Percentiles rank a stretch among this genome's conserved stretches.
Evolutionary conservation across 1,140 invertebrate species (phyloP).

Genomic region (Palaemon carinicauda): DNA sequence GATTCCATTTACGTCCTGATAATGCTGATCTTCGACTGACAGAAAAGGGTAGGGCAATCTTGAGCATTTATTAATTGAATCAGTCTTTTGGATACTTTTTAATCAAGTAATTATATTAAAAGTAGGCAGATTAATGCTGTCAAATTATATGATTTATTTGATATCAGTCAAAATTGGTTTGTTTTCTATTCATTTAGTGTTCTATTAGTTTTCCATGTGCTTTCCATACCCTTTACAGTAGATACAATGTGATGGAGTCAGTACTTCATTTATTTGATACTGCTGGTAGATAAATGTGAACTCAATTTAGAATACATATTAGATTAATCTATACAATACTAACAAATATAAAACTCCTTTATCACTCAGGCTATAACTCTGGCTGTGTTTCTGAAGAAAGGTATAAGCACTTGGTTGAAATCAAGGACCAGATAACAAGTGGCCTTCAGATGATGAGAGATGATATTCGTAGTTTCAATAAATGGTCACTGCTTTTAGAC

Average conservation of each 20-base stretch:
- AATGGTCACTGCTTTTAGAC: constrained; percentile 2
- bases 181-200: too few species aligned
- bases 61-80: background rate
- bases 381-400: constrained; percentile 77
- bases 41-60: constrained; percentile 69
- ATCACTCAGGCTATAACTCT: constrained; percentile 69
- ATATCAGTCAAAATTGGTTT: too few species aligned
- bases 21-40: constrained; percentile 91
- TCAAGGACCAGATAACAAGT: constrained; percentile 68
- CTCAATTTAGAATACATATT: too few species aligned
- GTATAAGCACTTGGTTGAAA: constrained; percentile 67
- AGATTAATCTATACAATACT: too few species aligned
- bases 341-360: constrained; percentile 20
- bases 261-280: too few species aligned
- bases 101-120: background rate
- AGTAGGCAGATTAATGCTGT: background rate
- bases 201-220: too few species aligned
- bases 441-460: constrained; percentile 69
- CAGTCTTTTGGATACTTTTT: background rate
- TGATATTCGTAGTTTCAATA: constrained; percentile 35
- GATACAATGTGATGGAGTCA: too few species aligned
- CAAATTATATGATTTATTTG: too few species aligned
- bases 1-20: constrained; percentile 83
- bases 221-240: too few species aligned
- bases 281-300: too few species aligned